Evolutionary conservation across 1,140 invertebrate species (phyloP), one percentile per base, ranked within the genome.

Genomic region (Drosophila dunni): DNA sequence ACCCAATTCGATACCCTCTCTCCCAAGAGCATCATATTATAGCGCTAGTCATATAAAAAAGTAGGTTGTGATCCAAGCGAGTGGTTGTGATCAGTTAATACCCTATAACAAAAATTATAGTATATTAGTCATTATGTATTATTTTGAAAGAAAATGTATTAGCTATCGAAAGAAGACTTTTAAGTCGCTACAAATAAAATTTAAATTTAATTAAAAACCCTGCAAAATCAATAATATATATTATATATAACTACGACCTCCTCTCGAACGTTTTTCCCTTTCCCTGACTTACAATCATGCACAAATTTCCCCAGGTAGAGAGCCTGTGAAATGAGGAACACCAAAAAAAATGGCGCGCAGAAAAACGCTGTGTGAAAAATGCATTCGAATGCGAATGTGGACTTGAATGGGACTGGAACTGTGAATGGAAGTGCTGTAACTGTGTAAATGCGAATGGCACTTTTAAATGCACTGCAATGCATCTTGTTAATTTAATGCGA

Each of bases 401-500:
- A 60, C 57, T 63, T 53, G 54, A 60, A 66, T 53, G 20, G 42
- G 24, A 44, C 6, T 71, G 38, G 11, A 38, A 45, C 57, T 66
- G 56, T 29, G 24, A 29, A 20, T 20, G 17, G 17, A 20, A 20
- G 1, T 3, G 24, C 24, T 29, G 24, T 29, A 29, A 29, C 24
- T 29, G 24, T 29, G 24, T 38, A 67, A 73, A 60, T 66, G 70
- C 46, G 64, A 60, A 72, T 53, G 34, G 62, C 51, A 44, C 9
- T 71, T 71, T 71, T 66, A 66, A 71, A 68, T 68, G 70, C 64
- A 24, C 33, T 61, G 70, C 64, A 61, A 73, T 73, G 50, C 57
- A 42, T 42, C 65, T 69, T 68, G 48, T 62, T 74, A 74, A 74
- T 69, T 74, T 74, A 69, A 74, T 69, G 71, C 57, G 69, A 74